These are phyloP conservation scores for Dufourea novaeangliae DNA, from an alignment of 1,140 invertebrate species.

Conservation along the genomic window DNA sequence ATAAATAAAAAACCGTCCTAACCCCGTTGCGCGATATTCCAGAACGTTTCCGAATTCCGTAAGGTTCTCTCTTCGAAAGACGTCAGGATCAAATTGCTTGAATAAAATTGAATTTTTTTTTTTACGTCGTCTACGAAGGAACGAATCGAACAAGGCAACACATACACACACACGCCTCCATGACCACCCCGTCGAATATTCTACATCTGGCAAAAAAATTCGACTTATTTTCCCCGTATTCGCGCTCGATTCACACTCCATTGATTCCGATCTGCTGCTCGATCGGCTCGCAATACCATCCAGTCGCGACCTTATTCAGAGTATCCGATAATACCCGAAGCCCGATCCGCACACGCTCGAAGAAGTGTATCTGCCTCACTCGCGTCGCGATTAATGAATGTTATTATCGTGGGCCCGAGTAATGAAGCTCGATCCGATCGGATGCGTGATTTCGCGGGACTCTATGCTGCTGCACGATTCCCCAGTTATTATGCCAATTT, in stretches of 20 bases:
- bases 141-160: neutral
- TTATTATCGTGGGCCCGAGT: neutral
- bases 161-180: too few relatives aligned
- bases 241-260: constrained; percentile 16
- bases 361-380: neutral
- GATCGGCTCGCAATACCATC: neutral
- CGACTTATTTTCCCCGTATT: constrained; percentile 24
- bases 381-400: constrained; percentile 21
- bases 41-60: neutral
- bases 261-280: constrained; percentile 8
- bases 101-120: neutral
- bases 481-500: constrained; percentile 15
- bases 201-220: neutral
- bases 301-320: constrained; percentile 2
- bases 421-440: constrained; percentile 12
- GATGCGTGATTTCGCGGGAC: neutral
- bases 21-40: neutral
- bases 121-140: too few relatives aligned
- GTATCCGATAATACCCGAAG: constrained; percentile 21
- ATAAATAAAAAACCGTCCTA: neutral
- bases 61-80: too few relatives aligned
- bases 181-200: neutral
- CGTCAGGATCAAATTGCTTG: neutral
- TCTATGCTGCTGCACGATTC: neutral
- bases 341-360: neutral